These are phyloP conservation scores for Acanthurus leucopareius DNA, from an alignment of 2,797 vertebrate genomes.

Conservation along the genomic window DNA sequence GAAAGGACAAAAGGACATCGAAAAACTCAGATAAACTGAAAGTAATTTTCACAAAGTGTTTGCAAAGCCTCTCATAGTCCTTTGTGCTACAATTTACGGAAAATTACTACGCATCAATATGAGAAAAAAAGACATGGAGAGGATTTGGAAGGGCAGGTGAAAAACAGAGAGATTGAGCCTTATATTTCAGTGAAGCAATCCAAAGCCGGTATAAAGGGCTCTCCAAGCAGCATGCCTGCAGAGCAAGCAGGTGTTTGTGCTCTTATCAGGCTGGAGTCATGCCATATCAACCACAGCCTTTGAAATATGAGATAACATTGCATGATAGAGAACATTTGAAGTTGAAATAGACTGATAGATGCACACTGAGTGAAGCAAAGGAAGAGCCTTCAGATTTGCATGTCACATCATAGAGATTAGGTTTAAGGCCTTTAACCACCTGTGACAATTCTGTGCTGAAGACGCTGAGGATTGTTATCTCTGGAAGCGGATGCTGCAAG, in stretches of 20 bases:
- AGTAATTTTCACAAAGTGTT: constrained; percentile 29
- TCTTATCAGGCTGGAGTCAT: constrained; percentile 67
- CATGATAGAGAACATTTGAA: constrained; percentile 69
- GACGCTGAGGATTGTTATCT: constrained; percentile 54
- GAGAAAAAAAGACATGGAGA: constrained; percentile 18
- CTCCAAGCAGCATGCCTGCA: constrained; percentile 53
- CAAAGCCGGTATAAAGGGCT: constrained; percentile 58
- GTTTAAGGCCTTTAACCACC: constrained; percentile 57
- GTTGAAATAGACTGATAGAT: constrained; percentile 65
- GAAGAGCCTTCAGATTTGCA: constrained; percentile 63
- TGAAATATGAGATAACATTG: constrained; percentile 68
- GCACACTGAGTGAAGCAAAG: constrained; percentile 45
- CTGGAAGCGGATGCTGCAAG: constrained; percentile 47
- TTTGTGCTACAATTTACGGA: constrained; percentile 40
- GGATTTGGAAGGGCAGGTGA: constrained; percentile 43
- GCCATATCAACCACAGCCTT: constrained; percentile 58
- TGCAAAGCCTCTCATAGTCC: constrained; percentile 19
- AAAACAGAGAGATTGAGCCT: constrained; percentile 55
- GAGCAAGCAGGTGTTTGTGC: constrained; percentile 70
- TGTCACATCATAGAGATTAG: constrained; percentile 57
- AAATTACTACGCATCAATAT: constrained; percentile 22
- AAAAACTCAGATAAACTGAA: constrained; percentile 17
- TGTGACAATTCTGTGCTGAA: constrained; percentile 56
- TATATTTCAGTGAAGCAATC: constrained; percentile 42
- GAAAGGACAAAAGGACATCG: constrained; percentile 23